Base-by-base conservation (phyloP, 1,140 invertebrate genomes). In the Drosophila albomicans region DNA sequence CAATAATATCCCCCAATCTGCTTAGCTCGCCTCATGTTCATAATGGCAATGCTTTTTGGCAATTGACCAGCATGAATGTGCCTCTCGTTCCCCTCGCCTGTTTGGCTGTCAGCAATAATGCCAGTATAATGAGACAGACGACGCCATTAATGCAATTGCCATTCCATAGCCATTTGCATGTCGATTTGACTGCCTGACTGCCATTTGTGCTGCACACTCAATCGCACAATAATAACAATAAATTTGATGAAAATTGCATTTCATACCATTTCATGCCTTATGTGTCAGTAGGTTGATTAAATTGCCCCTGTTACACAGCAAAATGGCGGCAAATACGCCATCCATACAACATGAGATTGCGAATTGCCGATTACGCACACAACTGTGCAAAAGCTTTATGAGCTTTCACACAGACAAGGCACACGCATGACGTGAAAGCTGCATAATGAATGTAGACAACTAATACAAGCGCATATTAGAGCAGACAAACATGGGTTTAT, bases 241-340 rank as follows among this genome's bases (percentile, higher is more conserved):
- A 88, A 88, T 89, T 85, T 89, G 81, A 89, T 84, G 84, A 79
- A 78, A 88, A 84, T 88, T 81, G 85, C 82, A 73, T 87, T 86
- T 86, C 75, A 79, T 73, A 79, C 28, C 77, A 84, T 88, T 84
- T 87, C 80, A 89, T 87, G 77, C 59, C 74, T 73, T 75, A 67
- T 87, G 84, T 84, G 74, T 79, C 75, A 81, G 41, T 84, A 72
- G 77, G 79, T 78, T 88, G 84, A 82, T 75, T 80, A 68, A 80
- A 82, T 75, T 74, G 81, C 80, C 25, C 13, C 48, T 46, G 51
- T 63, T 70, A 16, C 11, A 51, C n/a, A 35, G 58, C 66, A 76
- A 79, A 79, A 75, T 76, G 67, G 73, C 73, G 43, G 15, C 73
- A 52, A 70, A 69, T 74, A 10, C 35, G 35, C 35, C 35, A 38